Evolutionary conservation across 2,888 invertebrate species (phyloP).

Genomic region (Heliconius ethilla): DNA sequence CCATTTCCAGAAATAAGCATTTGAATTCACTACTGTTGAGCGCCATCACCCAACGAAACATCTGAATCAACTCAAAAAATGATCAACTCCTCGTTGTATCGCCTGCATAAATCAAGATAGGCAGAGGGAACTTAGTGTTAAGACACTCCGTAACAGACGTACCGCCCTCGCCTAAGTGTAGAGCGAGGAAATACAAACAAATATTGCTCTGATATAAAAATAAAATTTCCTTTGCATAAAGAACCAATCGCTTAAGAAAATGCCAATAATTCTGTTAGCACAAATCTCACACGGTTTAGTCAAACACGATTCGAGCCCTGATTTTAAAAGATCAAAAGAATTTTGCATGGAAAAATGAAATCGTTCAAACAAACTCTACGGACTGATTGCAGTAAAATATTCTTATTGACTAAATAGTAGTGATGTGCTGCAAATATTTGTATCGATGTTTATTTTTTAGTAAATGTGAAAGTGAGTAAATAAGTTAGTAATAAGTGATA

Average conservation of each 20-base stretch:
- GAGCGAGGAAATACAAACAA: neutral
- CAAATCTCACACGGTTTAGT: conserved; percentile 27
- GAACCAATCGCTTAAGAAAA: conserved; percentile 16
- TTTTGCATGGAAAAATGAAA: conserved; percentile 44
- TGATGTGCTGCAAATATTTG: conserved; percentile 11
- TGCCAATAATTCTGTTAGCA: conserved; percentile 25
- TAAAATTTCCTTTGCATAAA: neutral
- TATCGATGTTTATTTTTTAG: conserved; percentile 3
- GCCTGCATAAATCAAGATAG: too few species aligned
- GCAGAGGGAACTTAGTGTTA: too few species aligned
- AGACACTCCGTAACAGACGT: too few species aligned
- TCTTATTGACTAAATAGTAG: conserved; percentile 39
- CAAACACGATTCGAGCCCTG: conserved; percentile 35
- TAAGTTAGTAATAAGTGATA: too few species aligned
- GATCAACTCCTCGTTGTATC: too few species aligned
- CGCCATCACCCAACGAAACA: too few species aligned
- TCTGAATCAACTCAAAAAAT: too few species aligned
- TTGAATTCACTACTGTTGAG: too few species aligned
- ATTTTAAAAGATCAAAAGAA: conserved; percentile 44
- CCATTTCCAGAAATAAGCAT: too few species aligned
- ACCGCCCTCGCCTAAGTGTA: neutral
- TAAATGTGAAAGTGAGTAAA: neutral
- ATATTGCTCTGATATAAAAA: neutral
- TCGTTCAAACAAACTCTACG: conserved; percentile 39
- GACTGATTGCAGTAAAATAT: conserved; percentile 39